These are phyloP conservation scores for Nemoura dubitans DNA, from an alignment of 2,888 invertebrate genomes.

Conservation along the genomic window DNA sequence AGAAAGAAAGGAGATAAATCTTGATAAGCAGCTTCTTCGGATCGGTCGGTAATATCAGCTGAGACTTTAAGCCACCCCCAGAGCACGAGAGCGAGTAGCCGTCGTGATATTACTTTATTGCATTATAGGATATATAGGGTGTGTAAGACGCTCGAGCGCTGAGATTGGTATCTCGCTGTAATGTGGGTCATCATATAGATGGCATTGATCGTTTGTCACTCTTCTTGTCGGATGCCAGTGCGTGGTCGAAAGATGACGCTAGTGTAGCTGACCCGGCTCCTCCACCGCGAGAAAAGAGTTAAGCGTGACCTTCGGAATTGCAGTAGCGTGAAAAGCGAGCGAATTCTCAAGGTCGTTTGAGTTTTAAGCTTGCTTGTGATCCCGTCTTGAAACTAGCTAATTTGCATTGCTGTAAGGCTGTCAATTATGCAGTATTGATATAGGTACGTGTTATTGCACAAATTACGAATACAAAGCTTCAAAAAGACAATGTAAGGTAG, in stretches of 20 bases:
- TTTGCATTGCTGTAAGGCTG: too few relatives aligned
- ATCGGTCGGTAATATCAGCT: neutral
- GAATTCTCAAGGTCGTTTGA: too few relatives aligned
- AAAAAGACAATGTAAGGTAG: too few relatives aligned
- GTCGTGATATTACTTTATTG: constrained; percentile 16
- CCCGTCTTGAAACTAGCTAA: too few relatives aligned
- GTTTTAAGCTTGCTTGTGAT: too few relatives aligned
- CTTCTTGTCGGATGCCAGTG: neutral
- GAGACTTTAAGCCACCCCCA: neutral
- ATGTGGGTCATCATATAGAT: neutral
- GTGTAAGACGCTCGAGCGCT: neutral
- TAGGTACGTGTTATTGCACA: too few relatives aligned
- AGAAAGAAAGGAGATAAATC: constrained; percentile 21
- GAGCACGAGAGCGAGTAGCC: neutral
- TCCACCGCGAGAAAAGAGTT: neutral
- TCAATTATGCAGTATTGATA: too few relatives aligned
- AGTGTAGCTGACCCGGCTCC: neutral
- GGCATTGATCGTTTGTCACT: constrained; percentile 17
- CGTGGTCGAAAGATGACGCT: neutral
- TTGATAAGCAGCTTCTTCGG: constrained; percentile 21
- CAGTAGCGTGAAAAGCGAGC: too few relatives aligned
- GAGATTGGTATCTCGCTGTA: neutral
- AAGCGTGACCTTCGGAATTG: neutral
- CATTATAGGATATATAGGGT: constrained; percentile 1
- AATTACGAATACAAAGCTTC: too few relatives aligned